Evolutionary conservation across 1,140 invertebrate genomes (phyloP).

Genomic region (Bursaphelenchus mucronatus): DNA sequence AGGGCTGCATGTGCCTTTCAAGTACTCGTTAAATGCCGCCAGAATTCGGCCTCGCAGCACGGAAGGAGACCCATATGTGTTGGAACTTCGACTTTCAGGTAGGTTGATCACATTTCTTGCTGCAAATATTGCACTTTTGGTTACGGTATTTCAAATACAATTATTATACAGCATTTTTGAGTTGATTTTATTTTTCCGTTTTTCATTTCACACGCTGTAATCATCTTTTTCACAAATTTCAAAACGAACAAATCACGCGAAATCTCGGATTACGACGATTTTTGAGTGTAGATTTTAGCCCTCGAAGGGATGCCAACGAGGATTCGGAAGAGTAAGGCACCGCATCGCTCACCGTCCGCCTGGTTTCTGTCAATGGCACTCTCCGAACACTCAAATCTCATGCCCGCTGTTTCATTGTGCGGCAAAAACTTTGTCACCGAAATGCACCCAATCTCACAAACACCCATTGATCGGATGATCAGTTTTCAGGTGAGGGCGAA

Average conservation of each 20-base stretch:
- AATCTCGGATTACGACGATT: constrained; percentile 13
- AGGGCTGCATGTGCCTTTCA: constrained; percentile 40
- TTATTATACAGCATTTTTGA: too few relatives aligned
- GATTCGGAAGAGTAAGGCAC: constrained; percentile 35
- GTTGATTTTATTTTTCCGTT: too few relatives aligned
- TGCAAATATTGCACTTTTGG: too few relatives aligned
- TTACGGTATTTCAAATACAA: too few relatives aligned
- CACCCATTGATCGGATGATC: constrained; percentile 36
- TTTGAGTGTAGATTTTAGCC: constrained; percentile 18
- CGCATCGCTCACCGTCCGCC: constrained; percentile 7
- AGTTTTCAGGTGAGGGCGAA: constrained; percentile 25
- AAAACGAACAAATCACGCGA: background rate
- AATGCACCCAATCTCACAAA: constrained; percentile 30
- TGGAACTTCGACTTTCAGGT: constrained; percentile 30
- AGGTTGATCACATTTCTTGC: background rate
- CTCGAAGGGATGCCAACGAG: constrained; percentile 41
- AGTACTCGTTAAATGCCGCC: constrained; percentile 24
- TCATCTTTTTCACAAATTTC: constrained; percentile 1
- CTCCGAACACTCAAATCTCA: constrained; percentile 31
- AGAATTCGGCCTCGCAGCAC: constrained; percentile 13
- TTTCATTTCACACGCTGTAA: too few relatives aligned
- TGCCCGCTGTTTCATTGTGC: constrained; percentile 37
- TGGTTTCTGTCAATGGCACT: constrained; percentile 38
- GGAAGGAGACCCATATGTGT: constrained; percentile 24
- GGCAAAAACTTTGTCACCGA: constrained; percentile 18